Evolutionary conservation across 2,888 invertebrate genomes (phyloP).

Genomic region (Frankliniella fusca): DNA sequence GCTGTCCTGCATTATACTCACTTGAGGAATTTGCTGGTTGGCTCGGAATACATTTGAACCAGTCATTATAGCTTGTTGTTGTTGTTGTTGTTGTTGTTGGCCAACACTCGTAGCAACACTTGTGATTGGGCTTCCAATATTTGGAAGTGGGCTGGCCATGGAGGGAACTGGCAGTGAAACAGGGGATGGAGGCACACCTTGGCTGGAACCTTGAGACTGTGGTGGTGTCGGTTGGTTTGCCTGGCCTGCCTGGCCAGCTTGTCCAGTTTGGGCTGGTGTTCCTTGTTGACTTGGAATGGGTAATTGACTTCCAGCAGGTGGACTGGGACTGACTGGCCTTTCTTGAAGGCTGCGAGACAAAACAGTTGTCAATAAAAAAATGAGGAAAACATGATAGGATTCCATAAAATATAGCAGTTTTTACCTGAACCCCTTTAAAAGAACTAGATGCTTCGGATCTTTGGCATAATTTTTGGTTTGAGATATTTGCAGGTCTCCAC

Average conservation of each 20-base stretch:
- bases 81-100: no score
- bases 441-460: conserved; percentile 75
- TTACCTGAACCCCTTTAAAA: conserved; percentile 69
- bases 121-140: conserved; percentile 38
- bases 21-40: not conserved
- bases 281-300: not conserved
- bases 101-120: conserved; percentile 15
- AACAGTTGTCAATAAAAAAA: not conserved
- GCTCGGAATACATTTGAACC: not conserved
- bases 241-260: not conserved
- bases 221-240: not conserved
- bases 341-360: not conserved
- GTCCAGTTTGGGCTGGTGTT: not conserved
- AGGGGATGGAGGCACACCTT: conserved; percentile 26
- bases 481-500: conserved; percentile 73
- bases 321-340: not conserved
- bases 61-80: not conserved
- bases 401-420: not conserved
- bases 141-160: conserved; percentile 54
- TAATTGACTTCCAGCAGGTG: not conserved
- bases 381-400: not conserved
- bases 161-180: conserved; percentile 47
- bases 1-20: not conserved
- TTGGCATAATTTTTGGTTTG: conserved; percentile 88
- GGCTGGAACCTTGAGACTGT: not conserved